Evolutionary conservation across 2,888 invertebrate species (phyloP), one percentile per base, ranked within the genome.

Genomic region (Chironomus riparius): DNA sequence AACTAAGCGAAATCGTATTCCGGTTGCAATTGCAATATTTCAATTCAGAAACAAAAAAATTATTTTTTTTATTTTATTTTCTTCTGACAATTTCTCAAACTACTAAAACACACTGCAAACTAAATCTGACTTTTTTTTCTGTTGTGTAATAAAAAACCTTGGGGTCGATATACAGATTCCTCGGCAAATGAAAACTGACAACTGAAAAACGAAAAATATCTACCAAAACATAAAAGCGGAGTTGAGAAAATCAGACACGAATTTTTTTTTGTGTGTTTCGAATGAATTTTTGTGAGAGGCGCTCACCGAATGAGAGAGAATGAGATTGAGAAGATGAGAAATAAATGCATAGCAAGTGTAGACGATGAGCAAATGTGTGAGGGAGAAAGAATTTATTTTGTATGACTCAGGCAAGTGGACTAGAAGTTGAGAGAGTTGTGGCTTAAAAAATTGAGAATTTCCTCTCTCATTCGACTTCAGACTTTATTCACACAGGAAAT

Each of bases 71-170:
- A 18, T 56, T 65, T 22, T 65, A 13, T 21, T 65, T 65, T 65
- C 21, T 21, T 21, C 65, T 65, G 65, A 56, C 56, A 56, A 56
- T 21, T 65, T 65, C 65, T 65, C 65, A 65, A 65, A 65, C 65
- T 72, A 72, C 72, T 72, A 72, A 72, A 72, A 72, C 72, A 72
- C 72, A 72, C 72, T 72, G 72, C 72, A 72, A 72, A 72, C 72
- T 72, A 72, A 72, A 72, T 65, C 72, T 72, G 72, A 72, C 24
- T 72, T 68, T 72, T 65, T 65, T 22, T 65, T 72, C 72, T 72
- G 72, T 72, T 72, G 72, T 72, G 72, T 72, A 72, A 72, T 72
- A 72, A 72, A 72, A 72, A 72, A 72, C 72, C 72, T 72, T 72
- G 65, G 72, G 72, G 61, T 72, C 72, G 72, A 72, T 72, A 72